A percentile compares a stretch with the other conserved stretches of the same genome.
Evolutionary conservation across 2,797 vertebrate species (phyloP).

Genomic region (Podarcis lilfordi): DNA sequence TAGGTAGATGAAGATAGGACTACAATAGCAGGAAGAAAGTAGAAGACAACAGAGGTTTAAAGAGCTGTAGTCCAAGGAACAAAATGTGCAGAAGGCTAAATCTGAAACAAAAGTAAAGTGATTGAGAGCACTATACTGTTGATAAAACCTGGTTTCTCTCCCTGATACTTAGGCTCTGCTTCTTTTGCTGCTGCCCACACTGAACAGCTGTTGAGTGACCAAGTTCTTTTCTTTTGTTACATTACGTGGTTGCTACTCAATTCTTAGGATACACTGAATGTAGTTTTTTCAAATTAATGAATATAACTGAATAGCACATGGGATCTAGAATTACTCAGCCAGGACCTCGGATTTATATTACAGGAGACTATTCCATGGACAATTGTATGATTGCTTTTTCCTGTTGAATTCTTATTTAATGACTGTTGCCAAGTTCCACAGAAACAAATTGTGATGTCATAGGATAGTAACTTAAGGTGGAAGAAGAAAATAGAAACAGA

Average conservation of each 20-base stretch:
- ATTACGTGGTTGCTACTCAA: background rate
- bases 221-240: background rate
- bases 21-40: background rate
- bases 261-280: background rate
- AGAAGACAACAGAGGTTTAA: background rate
- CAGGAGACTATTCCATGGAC: background rate
- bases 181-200: background rate
- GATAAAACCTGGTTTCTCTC: constrained; percentile 2
- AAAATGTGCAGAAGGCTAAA: background rate
- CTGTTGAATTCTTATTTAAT: constrained; percentile 53
- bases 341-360: background rate
- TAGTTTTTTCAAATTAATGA: constrained; percentile 1
- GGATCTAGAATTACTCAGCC: background rate
- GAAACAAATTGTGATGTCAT: constrained; percentile 63
- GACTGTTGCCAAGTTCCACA: constrained; percentile 58
- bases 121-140: background rate
- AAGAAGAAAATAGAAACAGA: constrained; percentile 52
- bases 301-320: background rate
- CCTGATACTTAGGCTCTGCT: background rate
- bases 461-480: constrained; percentile 61
- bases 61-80: background rate
- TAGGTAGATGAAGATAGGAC: background rate
- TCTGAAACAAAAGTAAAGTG: background rate
- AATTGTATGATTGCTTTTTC: constrained; percentile 42
- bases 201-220: constrained; percentile 12